phyloP scores from a whole-genome alignment of 2,888 invertebrate species.

The Lobophora halterata region DNA sequence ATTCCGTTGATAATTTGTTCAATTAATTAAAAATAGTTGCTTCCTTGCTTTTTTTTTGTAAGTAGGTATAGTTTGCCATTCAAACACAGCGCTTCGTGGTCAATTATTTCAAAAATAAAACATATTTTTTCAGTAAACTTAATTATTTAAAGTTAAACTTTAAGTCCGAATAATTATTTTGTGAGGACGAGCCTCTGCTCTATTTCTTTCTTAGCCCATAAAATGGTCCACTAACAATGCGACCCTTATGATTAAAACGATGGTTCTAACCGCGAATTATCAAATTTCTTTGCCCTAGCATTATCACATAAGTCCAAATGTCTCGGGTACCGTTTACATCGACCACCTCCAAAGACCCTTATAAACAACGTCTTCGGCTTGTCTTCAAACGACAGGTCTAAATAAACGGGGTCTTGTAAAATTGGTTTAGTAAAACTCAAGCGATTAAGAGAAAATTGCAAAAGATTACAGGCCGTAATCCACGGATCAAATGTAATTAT shows the following conservation, averaged over 20 bases:
- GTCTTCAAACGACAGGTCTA: slow-evolving; percentile 12
- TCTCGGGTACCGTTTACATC: slow-evolving; percentile 61
- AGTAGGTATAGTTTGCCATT: too few species aligned
- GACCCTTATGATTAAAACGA: slow-evolving; percentile 76
- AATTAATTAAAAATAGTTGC: too few species aligned
- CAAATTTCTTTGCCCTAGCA: slow-evolving; percentile 77
- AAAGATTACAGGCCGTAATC: slow-evolving; percentile 73
- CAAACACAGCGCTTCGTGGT: too few species aligned
- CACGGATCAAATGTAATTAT: slow-evolving; percentile 67
- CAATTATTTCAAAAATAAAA: too few species aligned
- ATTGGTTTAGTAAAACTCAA: slow-evolving; percentile 52
- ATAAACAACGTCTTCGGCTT: slow-evolving; percentile 37
- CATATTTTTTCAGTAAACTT: too few species aligned
- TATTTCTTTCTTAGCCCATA: slow-evolving; percentile 41
- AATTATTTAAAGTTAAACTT: too few species aligned
- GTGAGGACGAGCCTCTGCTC: too few species aligned
- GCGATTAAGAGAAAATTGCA: slow-evolving; percentile 77
- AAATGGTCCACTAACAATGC: slow-evolving; percentile 66
- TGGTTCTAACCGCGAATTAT: slow-evolving; percentile 79
- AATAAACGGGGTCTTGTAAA: slow-evolving; percentile 43
- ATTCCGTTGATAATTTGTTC: too few species aligned
- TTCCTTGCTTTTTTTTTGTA: too few species aligned
- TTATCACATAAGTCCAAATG: slow-evolving; percentile 79
- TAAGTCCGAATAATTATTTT: too few species aligned
- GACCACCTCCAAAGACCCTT: slow-evolving; percentile 41